phyloP scores from a whole-genome alignment of 2,113 vertebrate genomes.

The Mystacornis crossleyi region DNA sequence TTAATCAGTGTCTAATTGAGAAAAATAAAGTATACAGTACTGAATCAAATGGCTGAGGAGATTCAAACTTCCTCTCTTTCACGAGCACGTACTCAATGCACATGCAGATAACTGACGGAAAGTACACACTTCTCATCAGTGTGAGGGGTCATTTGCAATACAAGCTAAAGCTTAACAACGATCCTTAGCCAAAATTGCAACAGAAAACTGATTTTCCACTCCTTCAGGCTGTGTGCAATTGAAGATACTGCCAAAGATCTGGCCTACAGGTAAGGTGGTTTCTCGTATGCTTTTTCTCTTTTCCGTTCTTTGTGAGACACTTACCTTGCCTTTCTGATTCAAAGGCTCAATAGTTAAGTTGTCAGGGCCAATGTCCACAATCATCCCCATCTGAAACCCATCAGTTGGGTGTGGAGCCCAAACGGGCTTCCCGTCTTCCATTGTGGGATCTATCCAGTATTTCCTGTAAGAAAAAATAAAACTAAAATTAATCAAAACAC shows the following conservation, averaged over 20 bases:
- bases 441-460: constrained; percentile 65
- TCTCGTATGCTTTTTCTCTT: neutral
- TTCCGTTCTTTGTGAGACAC: constrained; percentile 16
- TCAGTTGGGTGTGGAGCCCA: constrained; percentile 95
- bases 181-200: neutral
- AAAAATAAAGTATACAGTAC: neutral
- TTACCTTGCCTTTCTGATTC: constrained; percentile 90
- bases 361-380: constrained; percentile 93
- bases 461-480: constrained; percentile 51
- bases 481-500: neutral
- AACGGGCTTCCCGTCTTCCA: constrained; percentile 97
- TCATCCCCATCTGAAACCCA: constrained; percentile 97
- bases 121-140: neutral
- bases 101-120: neutral
- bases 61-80: neutral
- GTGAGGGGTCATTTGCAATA: neutral
- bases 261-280: neutral
- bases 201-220: neutral
- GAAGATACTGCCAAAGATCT: neutral
- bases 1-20: neutral
- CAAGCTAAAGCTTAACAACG: neutral
- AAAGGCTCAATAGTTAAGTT: constrained; percentile 92
- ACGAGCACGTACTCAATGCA: rapidly evolving
- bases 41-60: neutral
- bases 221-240: neutral